These are phyloP conservation scores for Syrista parreyssii DNA, from an alignment of 2,888 invertebrate species.

Conservation along the genomic window DNA sequence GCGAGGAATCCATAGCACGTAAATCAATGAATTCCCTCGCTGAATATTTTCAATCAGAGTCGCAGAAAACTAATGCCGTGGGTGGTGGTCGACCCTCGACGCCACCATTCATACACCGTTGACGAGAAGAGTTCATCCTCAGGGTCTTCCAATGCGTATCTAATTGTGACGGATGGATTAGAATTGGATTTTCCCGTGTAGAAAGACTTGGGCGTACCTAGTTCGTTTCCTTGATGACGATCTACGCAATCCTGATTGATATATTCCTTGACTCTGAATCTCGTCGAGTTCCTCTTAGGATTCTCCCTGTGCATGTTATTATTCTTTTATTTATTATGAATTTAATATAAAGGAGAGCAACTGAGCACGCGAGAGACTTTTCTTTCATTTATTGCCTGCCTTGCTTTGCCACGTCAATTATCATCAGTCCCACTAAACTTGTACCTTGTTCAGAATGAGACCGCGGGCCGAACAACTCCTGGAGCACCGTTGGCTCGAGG, in stretches of 20 bases:
- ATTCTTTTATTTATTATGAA: background rate
- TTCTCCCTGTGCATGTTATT: background rate
- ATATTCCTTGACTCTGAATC: background rate
- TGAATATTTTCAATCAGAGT: slow-evolving; percentile 77
- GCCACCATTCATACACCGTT: slow-evolving; percentile 42
- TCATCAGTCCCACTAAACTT: background rate
- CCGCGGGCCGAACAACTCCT: slow-evolving; percentile 78
- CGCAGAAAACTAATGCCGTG: slow-evolving; percentile 40
- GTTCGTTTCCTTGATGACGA: background rate
- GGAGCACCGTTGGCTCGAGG: slow-evolving; percentile 83
- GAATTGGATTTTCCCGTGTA: background rate
- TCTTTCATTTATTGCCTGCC: background rate
- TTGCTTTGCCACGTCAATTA: background rate
- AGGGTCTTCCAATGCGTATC: background rate
- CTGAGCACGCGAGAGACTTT: background rate
- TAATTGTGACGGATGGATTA: background rate
- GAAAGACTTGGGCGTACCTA: background rate
- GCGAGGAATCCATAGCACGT: slow-evolving; percentile 79
- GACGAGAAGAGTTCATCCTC: slow-evolving; percentile 6
- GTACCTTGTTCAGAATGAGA: slow-evolving; percentile 72
- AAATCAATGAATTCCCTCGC: slow-evolving; percentile 84
- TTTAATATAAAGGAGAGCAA: background rate
- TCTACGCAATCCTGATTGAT: background rate
- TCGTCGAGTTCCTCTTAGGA: background rate
- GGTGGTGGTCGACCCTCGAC: slow-evolving; percentile 3